phyloP scores from a whole-genome alignment of 2,113 vertebrate species.

The Salvelinus alpinus region DNA sequence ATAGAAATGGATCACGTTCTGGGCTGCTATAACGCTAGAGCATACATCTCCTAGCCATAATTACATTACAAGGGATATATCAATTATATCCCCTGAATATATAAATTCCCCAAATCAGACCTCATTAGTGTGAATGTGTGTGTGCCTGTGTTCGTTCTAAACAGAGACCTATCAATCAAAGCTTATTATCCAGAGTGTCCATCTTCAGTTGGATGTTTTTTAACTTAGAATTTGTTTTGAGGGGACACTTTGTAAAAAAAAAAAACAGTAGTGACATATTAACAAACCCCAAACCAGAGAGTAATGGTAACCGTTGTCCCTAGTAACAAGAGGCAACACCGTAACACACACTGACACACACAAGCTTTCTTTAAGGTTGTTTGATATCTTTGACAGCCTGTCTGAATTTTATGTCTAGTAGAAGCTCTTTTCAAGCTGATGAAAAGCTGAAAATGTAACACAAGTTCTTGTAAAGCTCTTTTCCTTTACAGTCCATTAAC shows the following conservation, averaged over 20 bases:
- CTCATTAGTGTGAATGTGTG: conserved; percentile 72
- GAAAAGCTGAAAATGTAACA: too few relatives aligned
- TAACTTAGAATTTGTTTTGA: conserved; percentile 45
- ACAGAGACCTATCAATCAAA: conserved; percentile 83
- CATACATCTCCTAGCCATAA: conserved; percentile 95
- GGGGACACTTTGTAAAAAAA: conserved; percentile 36
- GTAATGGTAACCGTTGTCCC: conserved; percentile 34
- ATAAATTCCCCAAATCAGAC: conserved; percentile 83
- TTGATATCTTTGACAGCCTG: neutral
- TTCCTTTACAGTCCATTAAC: too few relatives aligned
- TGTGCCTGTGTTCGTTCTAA: conserved; percentile 33
- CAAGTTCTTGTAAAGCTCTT: too few relatives aligned
- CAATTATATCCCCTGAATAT: conserved; percentile 38
- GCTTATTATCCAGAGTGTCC: conserved; percentile 84
- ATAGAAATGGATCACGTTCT: conserved; percentile 96
- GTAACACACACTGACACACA: neutral
- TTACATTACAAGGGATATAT: conserved; percentile 92
- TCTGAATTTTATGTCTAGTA: too few relatives aligned
- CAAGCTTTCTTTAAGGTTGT: neutral
- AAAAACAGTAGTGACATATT: conserved; percentile 66
- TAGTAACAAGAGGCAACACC: conserved; percentile 61
- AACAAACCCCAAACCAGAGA: conserved; percentile 52
- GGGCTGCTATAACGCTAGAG: conserved; percentile 78
- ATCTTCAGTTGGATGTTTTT: conserved; percentile 65
- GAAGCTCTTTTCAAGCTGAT: too few relatives aligned